A percentile compares a stretch with the other conserved stretches of the same genome.
Evolutionary conservation across 2,113 vertebrate genomes (phyloP).

Genomic region (Sphaerodactylus townsendi): DNA sequence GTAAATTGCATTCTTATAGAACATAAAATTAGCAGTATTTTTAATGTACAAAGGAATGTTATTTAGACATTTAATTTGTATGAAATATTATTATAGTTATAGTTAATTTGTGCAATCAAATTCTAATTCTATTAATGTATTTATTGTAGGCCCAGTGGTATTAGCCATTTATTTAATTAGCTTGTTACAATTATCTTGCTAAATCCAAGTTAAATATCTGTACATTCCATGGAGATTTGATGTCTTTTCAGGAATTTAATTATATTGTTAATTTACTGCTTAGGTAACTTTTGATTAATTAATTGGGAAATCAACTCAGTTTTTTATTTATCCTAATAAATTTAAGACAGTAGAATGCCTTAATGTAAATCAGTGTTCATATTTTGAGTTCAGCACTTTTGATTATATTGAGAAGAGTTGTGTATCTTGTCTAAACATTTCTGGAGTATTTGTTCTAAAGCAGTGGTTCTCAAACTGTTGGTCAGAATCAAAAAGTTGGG

Average conservation of each 20-base stretch:
- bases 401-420: background rate
- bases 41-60: constrained; percentile 46
- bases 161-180: constrained; percentile 47
- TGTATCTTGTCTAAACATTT: background rate
- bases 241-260: background rate
- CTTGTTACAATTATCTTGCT: constrained; percentile 34
- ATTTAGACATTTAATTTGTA: constrained; percentile 40
- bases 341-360: background rate
- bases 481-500: too few relatives aligned
- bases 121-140: constrained; percentile 36
- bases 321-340: background rate
- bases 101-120: constrained; percentile 46
- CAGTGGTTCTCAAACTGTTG: too few relatives aligned
- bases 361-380: background rate
- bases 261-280: background rate
- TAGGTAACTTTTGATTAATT: background rate
- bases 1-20: constrained; percentile 59
- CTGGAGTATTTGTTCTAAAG: too few relatives aligned
- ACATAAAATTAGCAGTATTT: constrained; percentile 52
- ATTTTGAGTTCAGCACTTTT: background rate
- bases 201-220: constrained; percentile 35
- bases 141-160: constrained; percentile 33
- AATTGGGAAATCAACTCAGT: constrained; percentile 13
- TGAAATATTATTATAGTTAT: constrained; percentile 43
- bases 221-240: constrained; percentile 22